A percentile compares a stretch with the other conserved stretches of the same genome.
These are phyloP conservation scores for Sciurus vulgaris DNA, from an alignment of 2,797 vertebrate genomes.

Conservation along the genomic window DNA sequence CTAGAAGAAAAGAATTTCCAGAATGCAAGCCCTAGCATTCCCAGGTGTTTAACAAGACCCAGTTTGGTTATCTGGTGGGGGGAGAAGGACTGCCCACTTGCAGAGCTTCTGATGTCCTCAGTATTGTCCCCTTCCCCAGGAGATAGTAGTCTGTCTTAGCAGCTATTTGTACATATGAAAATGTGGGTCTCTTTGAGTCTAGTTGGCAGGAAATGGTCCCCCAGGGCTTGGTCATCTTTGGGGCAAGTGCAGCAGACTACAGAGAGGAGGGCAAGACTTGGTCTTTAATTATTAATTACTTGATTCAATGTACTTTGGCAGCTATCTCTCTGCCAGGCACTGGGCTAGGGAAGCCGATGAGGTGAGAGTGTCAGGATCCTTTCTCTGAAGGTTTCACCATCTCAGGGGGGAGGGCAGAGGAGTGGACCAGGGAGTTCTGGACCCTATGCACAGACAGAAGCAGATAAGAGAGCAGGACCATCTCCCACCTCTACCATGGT, in stretches of 20 bases:
- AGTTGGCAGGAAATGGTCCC: not conserved
- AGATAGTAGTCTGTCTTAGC: not conserved
- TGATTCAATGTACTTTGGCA: not conserved
- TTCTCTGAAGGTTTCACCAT: not conserved
- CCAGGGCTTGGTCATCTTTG: not conserved
- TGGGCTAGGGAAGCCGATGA: not conserved
- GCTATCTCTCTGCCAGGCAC: not conserved
- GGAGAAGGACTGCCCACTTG: not conserved
- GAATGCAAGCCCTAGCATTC: not conserved
- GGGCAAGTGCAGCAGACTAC: not conserved
- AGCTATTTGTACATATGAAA: not conserved
- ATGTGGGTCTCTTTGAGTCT: not conserved
- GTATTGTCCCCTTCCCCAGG: not conserved
- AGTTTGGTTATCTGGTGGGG: not conserved
- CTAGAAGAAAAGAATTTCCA: not conserved
- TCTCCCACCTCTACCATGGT: not conserved
- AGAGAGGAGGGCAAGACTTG: not conserved
- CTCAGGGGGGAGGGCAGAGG: not conserved
- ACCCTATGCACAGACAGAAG: not conserved
- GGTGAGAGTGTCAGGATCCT: not conserved
- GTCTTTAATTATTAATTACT: not conserved
- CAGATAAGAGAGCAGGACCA: not conserved
- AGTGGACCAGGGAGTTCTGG: not conserved
- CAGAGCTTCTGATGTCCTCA: not conserved
- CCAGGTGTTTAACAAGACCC: not conserved